Evolutionary conservation across 1,140 invertebrate species (phyloP).

Genomic region (Apolygus lucorum): DNA sequence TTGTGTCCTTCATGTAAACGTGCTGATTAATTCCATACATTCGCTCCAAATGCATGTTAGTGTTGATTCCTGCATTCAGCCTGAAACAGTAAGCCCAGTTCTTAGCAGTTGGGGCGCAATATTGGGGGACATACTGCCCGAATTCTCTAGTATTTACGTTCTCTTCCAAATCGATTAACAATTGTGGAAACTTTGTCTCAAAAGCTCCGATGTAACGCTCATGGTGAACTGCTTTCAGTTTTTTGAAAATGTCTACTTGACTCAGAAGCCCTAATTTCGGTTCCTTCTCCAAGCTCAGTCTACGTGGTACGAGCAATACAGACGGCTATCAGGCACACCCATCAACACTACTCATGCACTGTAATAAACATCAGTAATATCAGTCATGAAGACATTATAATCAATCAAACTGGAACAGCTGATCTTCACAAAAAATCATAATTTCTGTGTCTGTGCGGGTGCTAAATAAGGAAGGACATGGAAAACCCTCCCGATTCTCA

Average conservation of each 20-base stretch:
- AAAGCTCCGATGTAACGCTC: neutral
- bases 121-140: conserved; percentile 18
- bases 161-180: neutral
- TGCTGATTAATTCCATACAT: conserved; percentile 14
- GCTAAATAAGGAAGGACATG: neutral
- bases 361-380: no score
- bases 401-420: neutral
- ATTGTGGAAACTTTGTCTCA: neutral
- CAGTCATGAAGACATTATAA: neutral
- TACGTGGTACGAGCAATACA: neutral
- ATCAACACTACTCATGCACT: neutral
- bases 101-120: neutral
- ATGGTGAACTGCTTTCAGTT: neutral
- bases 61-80: conserved; percentile 4
- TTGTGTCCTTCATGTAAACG: conserved; percentile 19
- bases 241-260: neutral
- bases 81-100: conserved; percentile 22
- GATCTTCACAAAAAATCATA: neutral
- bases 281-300: neutral
- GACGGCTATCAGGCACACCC: neutral
- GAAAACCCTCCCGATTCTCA: neutral
- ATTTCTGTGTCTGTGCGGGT: neutral
- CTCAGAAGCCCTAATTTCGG: neutral
- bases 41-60: conserved; percentile 16
- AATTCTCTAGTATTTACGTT: neutral